phyloP scores from a whole-genome alignment of 64 coral and sea anemone species.

The Cladopsammia gracilis region DNA sequence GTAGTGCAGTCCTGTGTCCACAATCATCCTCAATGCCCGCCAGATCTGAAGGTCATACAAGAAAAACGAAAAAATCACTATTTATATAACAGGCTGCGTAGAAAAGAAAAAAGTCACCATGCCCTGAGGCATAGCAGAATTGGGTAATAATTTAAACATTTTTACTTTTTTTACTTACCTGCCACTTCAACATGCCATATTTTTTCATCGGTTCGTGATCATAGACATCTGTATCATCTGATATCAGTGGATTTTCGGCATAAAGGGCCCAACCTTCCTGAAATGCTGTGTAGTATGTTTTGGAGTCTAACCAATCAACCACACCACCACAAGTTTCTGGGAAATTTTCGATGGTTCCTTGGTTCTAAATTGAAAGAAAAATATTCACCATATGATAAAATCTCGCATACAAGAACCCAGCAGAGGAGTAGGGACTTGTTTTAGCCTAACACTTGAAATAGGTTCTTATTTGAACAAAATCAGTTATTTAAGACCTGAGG shows the following conservation, averaged over 20 bases:
- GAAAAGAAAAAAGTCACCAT: no score
- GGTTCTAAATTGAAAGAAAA: constrained; percentile 6
- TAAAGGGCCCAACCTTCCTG: constrained; percentile 66
- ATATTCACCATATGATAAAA: neutral
- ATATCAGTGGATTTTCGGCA: constrained; percentile 64
- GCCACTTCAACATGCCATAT: constrained; percentile 63
- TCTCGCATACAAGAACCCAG: no score
- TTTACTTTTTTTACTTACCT: neutral
- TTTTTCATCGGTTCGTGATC: constrained; percentile 16
- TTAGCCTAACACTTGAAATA: no score
- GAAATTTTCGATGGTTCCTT: constrained; percentile 40
- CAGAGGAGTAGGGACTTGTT: no score
- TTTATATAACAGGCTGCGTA: no score
- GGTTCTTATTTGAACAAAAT: no score
- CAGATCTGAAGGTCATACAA: neutral
- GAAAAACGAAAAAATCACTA: no score
- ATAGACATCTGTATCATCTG: constrained; percentile 56
- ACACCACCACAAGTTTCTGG: neutral
- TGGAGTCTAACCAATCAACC: constrained; percentile 7
- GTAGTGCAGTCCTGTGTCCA: constrained; percentile 64
- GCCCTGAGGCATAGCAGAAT: no score
- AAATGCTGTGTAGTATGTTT: constrained; percentile 48
- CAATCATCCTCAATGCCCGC: constrained; percentile 55
- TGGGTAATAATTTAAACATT: no score
- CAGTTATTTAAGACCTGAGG: no score